Base-by-base conservation (phyloP, 1,140 invertebrate species). In the Pectinophora gossypiella region DNA sequence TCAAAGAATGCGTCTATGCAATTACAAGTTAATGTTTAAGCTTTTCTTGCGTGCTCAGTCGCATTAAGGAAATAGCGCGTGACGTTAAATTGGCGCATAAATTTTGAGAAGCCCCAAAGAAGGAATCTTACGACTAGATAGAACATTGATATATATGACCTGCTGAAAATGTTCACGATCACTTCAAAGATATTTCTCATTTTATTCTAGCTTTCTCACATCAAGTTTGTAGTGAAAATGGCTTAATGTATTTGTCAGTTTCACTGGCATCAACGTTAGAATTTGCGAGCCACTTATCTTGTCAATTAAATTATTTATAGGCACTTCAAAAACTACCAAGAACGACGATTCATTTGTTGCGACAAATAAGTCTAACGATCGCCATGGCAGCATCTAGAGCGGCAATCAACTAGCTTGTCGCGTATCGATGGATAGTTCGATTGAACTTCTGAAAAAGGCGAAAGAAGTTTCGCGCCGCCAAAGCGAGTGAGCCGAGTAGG, bases 41-140 rank as follows among this genome's bases (percentile, higher is more conserved):
- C 21, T 48, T 27, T 51, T 53, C 56, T 61, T 53, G 65, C 61
- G 58, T 64, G 65, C 51, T 55, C 18, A 38, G 15, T 45, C 48
- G 58, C 62, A 66, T 68, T 64, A 61, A 20, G 47, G 15, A 46
- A 52, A 51, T 52, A 42, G 50, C 58, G 10, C 23, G 18, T 51
- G 50, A 44, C 50, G 19, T 18, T 21, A 45, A 52, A 44, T 32
- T 52, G 50, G 38, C 40, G 50, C 20, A 20, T 40, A 40, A 40
- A 40, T 40, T 40, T 40, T 13, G 16, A 40, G 3, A 40, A 40
- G 6, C 7, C 36, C 36, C 36, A 40, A 40, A 32, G 9, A 32
- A 1, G 27, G 27, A 12, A 32, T n/a, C 9, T 32, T 32, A 32
- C 27, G 27, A 7, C 27, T n/a, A n/a, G n/a, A n/a, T n/a, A 32